A percentile compares a stretch with the other conserved stretches of the same genome.
These are phyloP conservation scores for Andricus curvator DNA, from an alignment of 2,888 invertebrate species.

Conservation along the genomic window DNA sequence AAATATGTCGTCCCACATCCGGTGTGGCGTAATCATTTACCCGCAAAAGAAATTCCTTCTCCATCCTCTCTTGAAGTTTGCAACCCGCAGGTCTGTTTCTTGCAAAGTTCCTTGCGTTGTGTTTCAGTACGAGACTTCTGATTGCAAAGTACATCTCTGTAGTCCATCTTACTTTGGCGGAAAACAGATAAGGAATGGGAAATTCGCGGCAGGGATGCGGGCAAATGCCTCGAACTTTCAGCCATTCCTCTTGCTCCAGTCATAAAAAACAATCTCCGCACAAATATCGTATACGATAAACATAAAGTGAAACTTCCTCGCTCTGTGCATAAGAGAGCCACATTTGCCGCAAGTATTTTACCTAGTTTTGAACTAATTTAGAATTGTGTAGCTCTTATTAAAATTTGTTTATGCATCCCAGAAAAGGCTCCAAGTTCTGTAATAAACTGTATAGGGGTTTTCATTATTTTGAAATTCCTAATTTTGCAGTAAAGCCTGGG, in stretches of 20 bases:
- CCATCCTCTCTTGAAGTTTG: background rate
- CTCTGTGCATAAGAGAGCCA: background rate
- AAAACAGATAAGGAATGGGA: slow-evolving; percentile 28
- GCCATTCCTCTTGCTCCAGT: slow-evolving; percentile 4
- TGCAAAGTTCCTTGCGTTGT: slow-evolving; percentile 26
- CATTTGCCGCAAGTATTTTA: background rate
- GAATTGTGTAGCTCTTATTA: background rate
- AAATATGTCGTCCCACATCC: background rate
- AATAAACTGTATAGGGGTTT: background rate
- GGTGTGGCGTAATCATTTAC: slow-evolving; percentile 25
- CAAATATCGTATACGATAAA: slow-evolving; percentile 35
- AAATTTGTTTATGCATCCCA: background rate
- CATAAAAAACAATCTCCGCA: slow-evolving; percentile 36
- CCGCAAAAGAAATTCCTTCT: background rate
- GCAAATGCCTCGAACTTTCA: slow-evolving; percentile 31
- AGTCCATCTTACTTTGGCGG: slow-evolving; percentile 38
- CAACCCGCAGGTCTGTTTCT: slow-evolving; percentile 35
- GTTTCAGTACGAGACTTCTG: slow-evolving; percentile 28
- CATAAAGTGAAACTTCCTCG: slow-evolving; percentile 13
- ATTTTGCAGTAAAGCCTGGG: background rate
- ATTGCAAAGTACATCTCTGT: slow-evolving; percentile 24
- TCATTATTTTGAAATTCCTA: background rate
- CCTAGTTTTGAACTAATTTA: slow-evolving; percentile 18
- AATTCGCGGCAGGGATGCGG: slow-evolving; percentile 28
- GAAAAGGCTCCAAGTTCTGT: background rate